Base-by-base conservation (phyloP, 2,113 vertebrate species). In the Melanostigma gelatinosum region DNA sequence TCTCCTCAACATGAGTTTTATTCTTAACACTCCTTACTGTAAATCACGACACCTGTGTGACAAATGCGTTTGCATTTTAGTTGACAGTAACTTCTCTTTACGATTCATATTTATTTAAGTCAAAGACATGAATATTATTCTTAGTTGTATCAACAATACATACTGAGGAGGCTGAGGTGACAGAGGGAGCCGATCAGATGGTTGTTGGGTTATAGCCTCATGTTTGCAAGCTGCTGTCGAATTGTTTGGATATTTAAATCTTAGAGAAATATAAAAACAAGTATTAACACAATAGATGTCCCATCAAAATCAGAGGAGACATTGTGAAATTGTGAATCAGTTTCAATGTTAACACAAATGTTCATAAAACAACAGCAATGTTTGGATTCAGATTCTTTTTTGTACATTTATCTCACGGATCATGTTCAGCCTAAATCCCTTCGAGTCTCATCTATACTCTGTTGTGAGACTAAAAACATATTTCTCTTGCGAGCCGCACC, bases 401-500 rank as follows among this genome's bases (percentile, higher is more conserved):
- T 34, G 13, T 57, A 24, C 52, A 55, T 27, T 62, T 34, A 29
- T 50, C 48, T 80, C 27, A 8, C 13, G 22, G 50, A 55, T 76
- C 20, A 73, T 24, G 18, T 69, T 80, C 22, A 8, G 8, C 2
- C 29, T 36, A 10, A 12, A 68, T 46, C 48, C 34, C 38, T 6
- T 29, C 0, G 0, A 54, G 9, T 63, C 70, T 81, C 57, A 55
- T 12, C 22, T 27, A 4, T 3, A 44, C 63, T 34, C 20, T 52
- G 0, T 16, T 60, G 44, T 73, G 44, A 73, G 44, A 77, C 24
- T 64, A 65, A 72, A 36, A 50, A 40, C 27, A 36, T 36, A 50
- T 82, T 85, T 80, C 27, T 32, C 34, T 79, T 65, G 22, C 0
- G 63, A 54, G 38, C 75, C 20, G 24, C 71, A 20, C 78, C 79